Evolutionary conservation across 2,113 vertebrate species (phyloP).

Genomic region (Turdus rufiventris): DNA sequence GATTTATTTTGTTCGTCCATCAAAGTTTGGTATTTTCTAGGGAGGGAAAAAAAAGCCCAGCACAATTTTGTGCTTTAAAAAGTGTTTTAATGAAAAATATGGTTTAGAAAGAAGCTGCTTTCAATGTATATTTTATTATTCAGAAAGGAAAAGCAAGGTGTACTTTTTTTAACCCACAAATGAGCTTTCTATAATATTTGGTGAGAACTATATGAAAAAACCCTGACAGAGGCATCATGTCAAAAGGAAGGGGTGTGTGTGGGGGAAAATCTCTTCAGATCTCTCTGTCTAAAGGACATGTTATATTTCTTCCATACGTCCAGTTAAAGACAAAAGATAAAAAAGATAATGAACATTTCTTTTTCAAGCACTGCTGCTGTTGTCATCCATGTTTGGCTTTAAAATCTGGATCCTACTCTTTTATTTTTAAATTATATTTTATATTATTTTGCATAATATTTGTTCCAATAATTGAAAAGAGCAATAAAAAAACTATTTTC

Average conservation of each 20-base stretch:
- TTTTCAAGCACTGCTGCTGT: background rate
- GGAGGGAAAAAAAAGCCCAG: background rate
- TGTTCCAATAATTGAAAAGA: background rate
- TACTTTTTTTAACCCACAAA: background rate
- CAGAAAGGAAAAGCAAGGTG: background rate
- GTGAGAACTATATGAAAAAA: background rate
- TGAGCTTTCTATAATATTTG: background rate
- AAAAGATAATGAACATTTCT: background rate
- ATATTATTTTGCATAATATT: background rate
- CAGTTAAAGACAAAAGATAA: background rate
- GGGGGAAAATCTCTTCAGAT: accelerated
- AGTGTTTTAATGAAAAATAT: constrained; percentile 9
- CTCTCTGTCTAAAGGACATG: background rate
- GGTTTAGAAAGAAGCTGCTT: background rate
- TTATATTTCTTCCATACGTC: background rate
- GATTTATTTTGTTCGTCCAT: constrained; percentile 24
- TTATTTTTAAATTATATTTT: background rate
- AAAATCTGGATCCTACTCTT: background rate
- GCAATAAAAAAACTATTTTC: background rate
- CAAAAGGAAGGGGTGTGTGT: background rate
- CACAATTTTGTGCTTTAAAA: background rate
- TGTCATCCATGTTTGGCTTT: background rate
- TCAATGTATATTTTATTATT: background rate
- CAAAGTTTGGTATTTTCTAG: constrained; percentile 40
- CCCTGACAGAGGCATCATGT: background rate